A percentile compares a stretch with the other conserved stretches of the same genome.
phyloP scores from a whole-genome alignment of 2,797 vertebrate species.

The Channa striata region DNA sequence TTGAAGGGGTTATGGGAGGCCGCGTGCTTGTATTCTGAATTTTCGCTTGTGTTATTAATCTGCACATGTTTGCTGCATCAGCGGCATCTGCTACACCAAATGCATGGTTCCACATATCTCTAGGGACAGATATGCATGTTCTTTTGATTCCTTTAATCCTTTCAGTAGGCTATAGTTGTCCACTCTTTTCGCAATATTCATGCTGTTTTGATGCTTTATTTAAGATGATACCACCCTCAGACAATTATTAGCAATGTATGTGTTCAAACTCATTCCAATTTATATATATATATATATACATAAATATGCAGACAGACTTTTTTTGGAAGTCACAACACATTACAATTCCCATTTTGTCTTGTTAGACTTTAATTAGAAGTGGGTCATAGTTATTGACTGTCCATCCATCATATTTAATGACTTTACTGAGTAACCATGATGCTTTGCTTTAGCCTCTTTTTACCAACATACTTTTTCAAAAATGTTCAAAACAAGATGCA shows the following conservation, averaged over 20 bases:
- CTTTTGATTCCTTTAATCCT: neutral
- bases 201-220: slow-evolving; percentile 19
- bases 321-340: neutral
- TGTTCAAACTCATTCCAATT: neutral
- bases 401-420: slow-evolving; percentile 49
- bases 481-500: too few relatives aligned
- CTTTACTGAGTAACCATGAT: slow-evolving; percentile 18
- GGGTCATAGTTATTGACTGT: neutral
- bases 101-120: slow-evolving; percentile 12
- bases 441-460: slow-evolving; percentile 27
- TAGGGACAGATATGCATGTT: slow-evolving; percentile 7
- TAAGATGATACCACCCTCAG: neutral
- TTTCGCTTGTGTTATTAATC: slow-evolving; percentile 30
- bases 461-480: too few relatives aligned
- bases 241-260: neutral
- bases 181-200: too few relatives aligned
- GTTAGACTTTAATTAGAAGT: neutral
- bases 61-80: slow-evolving; percentile 10
- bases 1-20: slow-evolving; percentile 38
- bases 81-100: slow-evolving; percentile 2
- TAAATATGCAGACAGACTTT: too few relatives aligned
- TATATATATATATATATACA: too few relatives aligned
- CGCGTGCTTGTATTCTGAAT: slow-evolving; percentile 23
- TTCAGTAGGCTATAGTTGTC: too few relatives aligned
- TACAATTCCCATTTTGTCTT: neutral